Conservation (phyloP, 2,797 vertebrate genomes). For the Telmatherina bonti region DNA sequence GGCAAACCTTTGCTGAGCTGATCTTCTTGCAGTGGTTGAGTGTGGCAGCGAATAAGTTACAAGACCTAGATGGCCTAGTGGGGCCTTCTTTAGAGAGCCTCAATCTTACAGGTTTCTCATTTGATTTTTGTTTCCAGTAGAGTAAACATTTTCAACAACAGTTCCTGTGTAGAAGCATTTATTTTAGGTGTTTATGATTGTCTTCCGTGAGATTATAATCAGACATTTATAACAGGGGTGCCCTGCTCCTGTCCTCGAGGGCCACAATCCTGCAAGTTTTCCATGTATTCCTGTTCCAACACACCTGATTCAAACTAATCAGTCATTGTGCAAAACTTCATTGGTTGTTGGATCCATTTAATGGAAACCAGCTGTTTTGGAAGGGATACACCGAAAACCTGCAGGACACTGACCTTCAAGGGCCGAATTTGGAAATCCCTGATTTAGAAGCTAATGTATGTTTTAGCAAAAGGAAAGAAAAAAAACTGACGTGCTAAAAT, state of each 20-base stretch:
- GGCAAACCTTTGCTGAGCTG: conserved; percentile 82
- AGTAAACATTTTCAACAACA: not conserved
- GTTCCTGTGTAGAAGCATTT: not conserved
- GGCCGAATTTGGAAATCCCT: no score
- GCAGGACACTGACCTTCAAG: no score
- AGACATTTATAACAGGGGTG: conserved; percentile 3
- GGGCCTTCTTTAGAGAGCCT: conserved; percentile 86
- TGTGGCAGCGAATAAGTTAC: conserved; percentile 86
- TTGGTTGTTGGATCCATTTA: no score
- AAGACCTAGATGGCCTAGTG: conserved; percentile 81
- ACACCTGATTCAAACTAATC: no score
- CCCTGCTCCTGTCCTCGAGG: no score
- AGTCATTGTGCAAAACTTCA: no score
- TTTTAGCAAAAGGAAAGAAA: conserved; percentile 1
- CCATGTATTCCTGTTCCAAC: no score
- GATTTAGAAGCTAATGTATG: not conserved
- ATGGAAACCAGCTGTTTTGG: no score
- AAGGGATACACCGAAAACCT: no score
- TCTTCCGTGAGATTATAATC: not conserved
- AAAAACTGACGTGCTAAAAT: conserved; percentile 12
- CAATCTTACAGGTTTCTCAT: conserved; percentile 87
- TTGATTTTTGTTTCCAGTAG: not conserved
- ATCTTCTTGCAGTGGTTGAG: conserved; percentile 90
- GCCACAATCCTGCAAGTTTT: no score
- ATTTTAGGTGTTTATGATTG: not conserved